Conservation (phyloP, 2,113 vertebrate species). For the Spea multiplicata region DNA sequence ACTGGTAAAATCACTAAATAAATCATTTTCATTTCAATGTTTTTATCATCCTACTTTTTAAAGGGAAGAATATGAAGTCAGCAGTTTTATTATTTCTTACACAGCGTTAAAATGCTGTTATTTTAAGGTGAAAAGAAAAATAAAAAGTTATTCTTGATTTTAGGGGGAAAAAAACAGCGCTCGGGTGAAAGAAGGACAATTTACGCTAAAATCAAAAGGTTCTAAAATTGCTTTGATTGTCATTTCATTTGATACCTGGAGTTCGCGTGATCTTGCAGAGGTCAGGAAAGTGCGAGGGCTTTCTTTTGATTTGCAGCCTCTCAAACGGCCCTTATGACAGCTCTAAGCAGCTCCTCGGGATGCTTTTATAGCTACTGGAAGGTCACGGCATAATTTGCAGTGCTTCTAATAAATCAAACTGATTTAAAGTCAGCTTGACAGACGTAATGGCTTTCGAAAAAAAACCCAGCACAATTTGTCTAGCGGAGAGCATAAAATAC, state of each 20-base stretch:
- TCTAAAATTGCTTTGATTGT: constrained; percentile 18
- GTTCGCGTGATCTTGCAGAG: constrained; percentile 16
- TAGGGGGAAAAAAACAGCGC: too few species aligned
- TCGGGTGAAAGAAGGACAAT: too few species aligned
- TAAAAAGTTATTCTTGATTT: too few species aligned
- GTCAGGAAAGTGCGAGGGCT: constrained; percentile 7
- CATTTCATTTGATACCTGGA: constrained; percentile 11
- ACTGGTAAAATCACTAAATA: too few species aligned
- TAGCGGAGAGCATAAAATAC: neutral
- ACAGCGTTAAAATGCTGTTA: too few species aligned
- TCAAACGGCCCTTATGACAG: constrained; percentile 25
- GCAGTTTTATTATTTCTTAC: too few species aligned
- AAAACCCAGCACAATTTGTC: neutral
- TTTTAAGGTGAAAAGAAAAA: too few species aligned
- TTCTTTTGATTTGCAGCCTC: constrained; percentile 32
- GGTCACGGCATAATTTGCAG: constrained; percentile 30
- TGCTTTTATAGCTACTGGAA: constrained; percentile 5
- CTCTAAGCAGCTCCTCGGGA: constrained; percentile 20
- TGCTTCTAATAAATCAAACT: constrained; percentile 3
- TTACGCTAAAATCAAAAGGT: neutral
- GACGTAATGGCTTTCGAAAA: constrained; percentile 17
- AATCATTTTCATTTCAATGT: too few species aligned
- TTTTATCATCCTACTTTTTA: too few species aligned
- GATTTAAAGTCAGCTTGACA: constrained; percentile 13
- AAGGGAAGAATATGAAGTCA: too few species aligned